Evolutionary conservation across 2,113 vertebrate genomes (phyloP).

Genomic region (Cygnus atratus): DNA sequence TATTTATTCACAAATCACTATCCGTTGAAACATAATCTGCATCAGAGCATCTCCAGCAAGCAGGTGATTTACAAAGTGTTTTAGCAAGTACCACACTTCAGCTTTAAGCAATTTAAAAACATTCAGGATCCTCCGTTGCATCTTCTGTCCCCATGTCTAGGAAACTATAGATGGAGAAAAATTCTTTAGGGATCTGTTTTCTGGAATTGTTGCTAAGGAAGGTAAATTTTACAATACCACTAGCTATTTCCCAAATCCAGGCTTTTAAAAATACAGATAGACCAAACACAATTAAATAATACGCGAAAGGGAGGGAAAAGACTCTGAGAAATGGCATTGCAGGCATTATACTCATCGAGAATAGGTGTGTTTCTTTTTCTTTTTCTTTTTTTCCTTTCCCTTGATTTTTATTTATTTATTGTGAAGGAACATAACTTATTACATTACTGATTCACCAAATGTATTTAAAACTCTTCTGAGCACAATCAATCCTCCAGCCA

Average conservation of each 20-base stretch:
- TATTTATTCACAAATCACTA: slow-evolving; percentile 50
- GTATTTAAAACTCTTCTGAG: slow-evolving; percentile 37
- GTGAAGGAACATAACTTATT: background rate
- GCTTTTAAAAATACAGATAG: background rate
- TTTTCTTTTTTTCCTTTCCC: fast-evolving
- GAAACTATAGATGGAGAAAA: background rate
- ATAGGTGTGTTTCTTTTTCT: background rate
- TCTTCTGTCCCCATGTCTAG: background rate
- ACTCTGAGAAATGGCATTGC: background rate
- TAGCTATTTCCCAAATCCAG: background rate
- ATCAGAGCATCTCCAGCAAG: slow-evolving; percentile 24
- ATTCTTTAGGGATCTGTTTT: background rate
- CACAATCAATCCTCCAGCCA: slow-evolving; percentile 10
- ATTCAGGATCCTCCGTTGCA: background rate
- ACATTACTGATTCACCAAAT: background rate
- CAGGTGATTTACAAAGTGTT: slow-evolving; percentile 10
- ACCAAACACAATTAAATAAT: background rate
- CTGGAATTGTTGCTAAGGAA: background rate
- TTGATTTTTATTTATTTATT: background rate
- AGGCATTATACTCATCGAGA: background rate
- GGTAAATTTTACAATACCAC: background rate
- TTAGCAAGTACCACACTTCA: background rate
- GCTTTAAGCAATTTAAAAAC: background rate
- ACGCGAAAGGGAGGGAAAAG: background rate
- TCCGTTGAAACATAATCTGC: slow-evolving; percentile 31